phyloP scores from a whole-genome alignment of 35 echinoderm and acorn worm species.

The Nesometra sesokonis region DNA sequence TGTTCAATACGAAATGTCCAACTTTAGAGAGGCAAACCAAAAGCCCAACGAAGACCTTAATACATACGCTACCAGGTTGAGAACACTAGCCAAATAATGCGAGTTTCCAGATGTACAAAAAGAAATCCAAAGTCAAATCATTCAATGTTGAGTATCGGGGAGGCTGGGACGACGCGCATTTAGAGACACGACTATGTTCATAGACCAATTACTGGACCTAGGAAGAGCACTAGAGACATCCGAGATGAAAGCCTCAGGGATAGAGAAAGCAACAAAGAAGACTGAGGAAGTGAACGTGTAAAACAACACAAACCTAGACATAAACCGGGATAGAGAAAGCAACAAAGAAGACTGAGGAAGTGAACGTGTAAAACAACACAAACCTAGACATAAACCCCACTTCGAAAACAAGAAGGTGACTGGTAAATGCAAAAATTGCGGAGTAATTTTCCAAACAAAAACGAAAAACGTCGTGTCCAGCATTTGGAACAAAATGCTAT shows the following conservation, averaged over 20 bases:
- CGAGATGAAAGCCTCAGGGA: constrained; percentile 1
- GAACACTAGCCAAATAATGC: constrained; percentile 36
- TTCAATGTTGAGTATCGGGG: constrained; percentile 26
- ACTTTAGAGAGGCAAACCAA: constrained; percentile 40
- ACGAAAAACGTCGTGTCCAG: background rate
- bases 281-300: background rate
- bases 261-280: background rate
- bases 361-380: background rate
- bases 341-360: background rate
- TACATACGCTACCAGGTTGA: constrained; percentile 25
- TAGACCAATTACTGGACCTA: constrained; percentile 17
- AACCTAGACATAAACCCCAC: background rate
- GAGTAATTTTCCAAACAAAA: background rate
- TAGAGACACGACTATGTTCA: background rate
- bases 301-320: background rate
- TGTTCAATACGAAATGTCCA: constrained; percentile 28
- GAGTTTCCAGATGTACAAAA: constrained; percentile 28
- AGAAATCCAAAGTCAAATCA: constrained; percentile 52
- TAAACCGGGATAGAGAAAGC: no score
- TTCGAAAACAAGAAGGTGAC: background rate
- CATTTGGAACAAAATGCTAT: background rate
- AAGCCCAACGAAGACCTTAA: constrained; percentile 21
- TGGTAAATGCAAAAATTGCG: background rate
- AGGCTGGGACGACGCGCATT: no score
- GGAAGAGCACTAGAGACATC: constrained; percentile 27